Evolutionary conservation across 2,797 vertebrate species (phyloP).

Genomic region (Sarcophilus harrisii): DNA sequence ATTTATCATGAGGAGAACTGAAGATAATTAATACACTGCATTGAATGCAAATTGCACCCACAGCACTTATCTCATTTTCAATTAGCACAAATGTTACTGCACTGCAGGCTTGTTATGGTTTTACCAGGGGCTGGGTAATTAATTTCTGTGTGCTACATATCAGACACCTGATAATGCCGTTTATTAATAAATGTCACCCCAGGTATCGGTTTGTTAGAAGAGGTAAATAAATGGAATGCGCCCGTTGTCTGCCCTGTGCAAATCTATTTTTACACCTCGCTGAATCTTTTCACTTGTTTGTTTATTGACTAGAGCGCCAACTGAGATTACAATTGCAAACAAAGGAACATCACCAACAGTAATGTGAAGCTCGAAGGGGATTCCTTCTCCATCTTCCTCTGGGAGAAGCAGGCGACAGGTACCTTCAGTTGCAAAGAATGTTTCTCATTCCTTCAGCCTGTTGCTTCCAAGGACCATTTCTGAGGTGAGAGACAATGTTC

Average conservation of each 20-base stretch:
- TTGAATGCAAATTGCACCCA: slow-evolving; percentile 91
- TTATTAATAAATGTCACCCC: slow-evolving; percentile 91
- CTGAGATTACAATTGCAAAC: slow-evolving; percentile 82
- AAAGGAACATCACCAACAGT: slow-evolving; percentile 77
- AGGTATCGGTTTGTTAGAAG: slow-evolving; percentile 88
- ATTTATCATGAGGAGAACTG: slow-evolving; percentile 89
- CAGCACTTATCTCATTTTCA: slow-evolving; percentile 92
- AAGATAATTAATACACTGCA: slow-evolving; percentile 91
- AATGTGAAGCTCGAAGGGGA: slow-evolving; percentile 36
- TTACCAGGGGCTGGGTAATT: slow-evolving; percentile 90
- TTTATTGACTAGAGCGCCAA: slow-evolving; percentile 82
- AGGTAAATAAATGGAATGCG: slow-evolving; percentile 88
- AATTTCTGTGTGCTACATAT: slow-evolving; percentile 90
- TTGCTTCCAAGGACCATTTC: neutral
- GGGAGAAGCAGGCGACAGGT: neutral
- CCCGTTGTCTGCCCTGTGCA: slow-evolving; percentile 86
- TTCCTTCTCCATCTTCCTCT: slow-evolving; percentile 23
- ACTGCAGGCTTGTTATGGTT: slow-evolving; percentile 89
- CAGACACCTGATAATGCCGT: slow-evolving; percentile 89
- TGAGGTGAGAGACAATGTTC: neutral
- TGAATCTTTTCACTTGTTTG: slow-evolving; percentile 86
- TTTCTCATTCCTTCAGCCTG: neutral
- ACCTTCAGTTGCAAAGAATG: fast-evolving
- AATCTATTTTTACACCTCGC: slow-evolving; percentile 88
- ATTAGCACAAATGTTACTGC: slow-evolving; percentile 90